Evolutionary conservation across 2,888 invertebrate species (phyloP), one percentile per base, ranked within the genome.

Genomic region (Lasioglossum zephyrum): DNA sequence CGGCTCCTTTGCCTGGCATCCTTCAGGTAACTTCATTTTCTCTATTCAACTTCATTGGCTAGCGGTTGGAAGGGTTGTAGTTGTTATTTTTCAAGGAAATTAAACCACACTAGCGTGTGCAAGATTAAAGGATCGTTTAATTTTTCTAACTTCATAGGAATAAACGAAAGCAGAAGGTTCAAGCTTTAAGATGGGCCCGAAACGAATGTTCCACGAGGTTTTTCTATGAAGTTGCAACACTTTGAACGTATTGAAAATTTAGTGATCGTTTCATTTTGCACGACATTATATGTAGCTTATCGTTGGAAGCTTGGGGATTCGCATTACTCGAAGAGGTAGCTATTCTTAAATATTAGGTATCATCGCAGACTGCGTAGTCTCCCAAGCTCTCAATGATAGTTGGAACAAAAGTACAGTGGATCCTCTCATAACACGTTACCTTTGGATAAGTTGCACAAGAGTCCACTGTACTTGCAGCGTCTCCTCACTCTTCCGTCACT

Each of bases 21-120:
- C 94, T 97, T 69, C 97, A 97, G 96, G 97, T 98, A 94, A 83
- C 22, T 60, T n/a, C 9, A 6, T 31, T 36, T 18, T 36, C 26
- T n/a, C 5, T 3, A 63, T 63, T 36, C 5, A 6, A 53, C 22
- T 39, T 8, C 39, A n/a, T 69, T n/a, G 49, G 18, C n/a, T 69
- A 66, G 36, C n/a, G n/a, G n/a, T 36, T 49, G 16, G 22, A 49
- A 69, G 77, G 70, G 31, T 41, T 70, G 77, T 26, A 57, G 41
- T 41, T 41, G n/a, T 26, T 41, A 36, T 41, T 18, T 22, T n/a
- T 53, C 53, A 41, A 31, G 36, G 26, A 13, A 78, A 57, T 36
- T n/a, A 11, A 11, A 57, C 57, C n/a, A 57, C 57, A 57, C n/a
- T 57, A 1, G 11, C n/a, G n/a, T 57, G 57, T 57, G 11, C n/a